A percentile compares a stretch with the other conserved stretches of the same genome.
phyloP scores from a whole-genome alignment of 2,113 vertebrate species.

The Semnornis frantzii region DNA sequence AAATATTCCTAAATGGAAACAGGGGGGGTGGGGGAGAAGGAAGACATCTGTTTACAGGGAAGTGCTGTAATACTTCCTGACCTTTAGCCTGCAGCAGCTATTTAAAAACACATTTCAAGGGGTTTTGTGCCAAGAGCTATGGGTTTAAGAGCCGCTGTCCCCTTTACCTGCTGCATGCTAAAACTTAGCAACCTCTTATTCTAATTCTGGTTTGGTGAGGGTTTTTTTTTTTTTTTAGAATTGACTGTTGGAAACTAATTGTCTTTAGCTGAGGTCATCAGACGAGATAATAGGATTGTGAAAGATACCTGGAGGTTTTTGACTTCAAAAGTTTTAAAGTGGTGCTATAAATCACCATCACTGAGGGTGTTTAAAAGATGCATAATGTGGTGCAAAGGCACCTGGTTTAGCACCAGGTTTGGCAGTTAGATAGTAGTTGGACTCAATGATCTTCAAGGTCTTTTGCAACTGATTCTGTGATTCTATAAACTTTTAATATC shows the following conservation, averaged over 20 bases:
- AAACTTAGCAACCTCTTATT: not conserved
- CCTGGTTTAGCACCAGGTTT: no score
- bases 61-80: slow-evolving; percentile 53
- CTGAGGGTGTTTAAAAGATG: no score
- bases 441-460: no score
- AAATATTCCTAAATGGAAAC: not conserved
- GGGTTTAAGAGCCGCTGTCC: slow-evolving; percentile 8
- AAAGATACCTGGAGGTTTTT: not conserved
- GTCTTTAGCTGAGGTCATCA: not conserved
- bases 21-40: not conserved
- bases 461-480: not conserved
- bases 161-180: not conserved
- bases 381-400: no score
- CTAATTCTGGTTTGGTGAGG: not conserved
- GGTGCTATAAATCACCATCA: not conserved
- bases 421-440: no score
- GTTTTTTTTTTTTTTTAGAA: not conserved
- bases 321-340: not conserved
- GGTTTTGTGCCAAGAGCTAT: not conserved
- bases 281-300: not conserved
- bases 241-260: not conserved
- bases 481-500: not conserved
- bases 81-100: slow-evolving; percentile 37
- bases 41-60: slow-evolving; percentile 42
- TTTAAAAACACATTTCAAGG: slow-evolving; percentile 41